Conservation (phyloP, 1,140 invertebrate genomes). For the Trissolcus basalis region DNA sequence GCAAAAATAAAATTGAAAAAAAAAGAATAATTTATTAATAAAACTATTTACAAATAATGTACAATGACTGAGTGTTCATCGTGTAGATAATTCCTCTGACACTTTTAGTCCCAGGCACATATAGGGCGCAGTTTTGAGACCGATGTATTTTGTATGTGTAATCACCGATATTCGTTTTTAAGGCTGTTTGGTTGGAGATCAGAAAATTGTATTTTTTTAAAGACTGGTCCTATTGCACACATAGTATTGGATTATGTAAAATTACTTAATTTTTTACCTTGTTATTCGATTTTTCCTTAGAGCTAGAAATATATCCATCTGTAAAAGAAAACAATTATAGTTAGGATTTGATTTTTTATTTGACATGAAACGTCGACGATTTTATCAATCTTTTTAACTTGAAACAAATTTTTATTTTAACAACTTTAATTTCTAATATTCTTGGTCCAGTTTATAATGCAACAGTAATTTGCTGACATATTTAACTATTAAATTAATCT, state of each 20-base stretch:
- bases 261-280: slow-evolving; percentile 38
- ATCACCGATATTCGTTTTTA: slow-evolving; percentile 35
- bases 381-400: neutral
- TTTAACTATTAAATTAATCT: too few relatives aligned
- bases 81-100: slow-evolving; percentile 29
- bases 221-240: slow-evolving; percentile 34
- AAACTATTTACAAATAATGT: slow-evolving; percentile 75
- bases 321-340: slow-evolving; percentile 19
- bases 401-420: too few relatives aligned
- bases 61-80: slow-evolving; percentile 44
- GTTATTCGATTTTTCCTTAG: slow-evolving; percentile 29
- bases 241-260: slow-evolving; percentile 27
- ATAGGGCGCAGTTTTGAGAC: slow-evolving; percentile 21
- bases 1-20: slow-evolving; percentile 67
- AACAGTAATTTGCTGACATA: too few relatives aligned
- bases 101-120: slow-evolving; percentile 16
- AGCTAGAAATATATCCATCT: slow-evolving; percentile 37
- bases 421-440: too few relatives aligned
- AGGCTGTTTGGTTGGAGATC: slow-evolving; percentile 27
- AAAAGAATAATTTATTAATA: slow-evolving; percentile 75
- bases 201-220: slow-evolving; percentile 43
- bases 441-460: too few relatives aligned
- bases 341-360: slow-evolving; percentile 17
- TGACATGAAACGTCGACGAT: too few relatives aligned
- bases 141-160: slow-evolving; percentile 29